Percentiles rank a stretch among this genome's conserved stretches.
phyloP scores from a whole-genome alignment of 1,140 invertebrate species.

The Bombus balteatus region DNA sequence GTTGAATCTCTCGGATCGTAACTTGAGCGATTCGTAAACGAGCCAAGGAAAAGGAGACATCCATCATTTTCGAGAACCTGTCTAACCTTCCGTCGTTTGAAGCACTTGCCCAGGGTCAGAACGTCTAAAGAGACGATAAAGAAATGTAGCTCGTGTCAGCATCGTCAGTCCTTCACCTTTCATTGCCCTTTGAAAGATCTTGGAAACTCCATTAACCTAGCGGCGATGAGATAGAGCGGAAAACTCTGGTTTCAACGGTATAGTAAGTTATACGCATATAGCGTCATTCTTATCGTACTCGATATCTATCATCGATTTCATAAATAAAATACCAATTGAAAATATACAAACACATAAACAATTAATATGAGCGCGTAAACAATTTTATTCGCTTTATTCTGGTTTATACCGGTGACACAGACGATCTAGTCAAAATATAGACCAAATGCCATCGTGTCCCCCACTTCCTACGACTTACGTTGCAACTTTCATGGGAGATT shows the following conservation, averaged over 20 bases:
- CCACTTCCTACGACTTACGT: slow-evolving; percentile 37
- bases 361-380: not conserved
- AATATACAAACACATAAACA: not conserved
- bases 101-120: slow-evolving; percentile 66
- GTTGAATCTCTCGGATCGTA: slow-evolving; percentile 47
- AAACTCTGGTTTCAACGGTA: slow-evolving; percentile 23
- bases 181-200: slow-evolving; percentile 59
- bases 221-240: slow-evolving; percentile 26
- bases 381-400: not conserved
- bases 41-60: slow-evolving; percentile 64
- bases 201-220: slow-evolving; percentile 64
- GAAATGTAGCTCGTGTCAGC: slow-evolving; percentile 66
- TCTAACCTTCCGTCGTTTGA: slow-evolving; percentile 63
- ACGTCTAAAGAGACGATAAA: slow-evolving; percentile 65
- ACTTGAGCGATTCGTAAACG: slow-evolving; percentile 59
- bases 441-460: not conserved
- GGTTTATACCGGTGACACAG: not conserved
- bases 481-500: slow-evolving; percentile 57
- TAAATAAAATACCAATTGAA: not conserved
- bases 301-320: not conserved
- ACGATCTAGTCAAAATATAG: slow-evolving; percentile 12
- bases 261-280: not conserved
- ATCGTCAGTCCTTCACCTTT: slow-evolving; percentile 62
- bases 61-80: slow-evolving; percentile 71
- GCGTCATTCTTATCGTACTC: not conserved